These are phyloP conservation scores for Podarcis cretensis DNA, from an alignment of 2,113 vertebrate species.

Conservation along the genomic window DNA sequence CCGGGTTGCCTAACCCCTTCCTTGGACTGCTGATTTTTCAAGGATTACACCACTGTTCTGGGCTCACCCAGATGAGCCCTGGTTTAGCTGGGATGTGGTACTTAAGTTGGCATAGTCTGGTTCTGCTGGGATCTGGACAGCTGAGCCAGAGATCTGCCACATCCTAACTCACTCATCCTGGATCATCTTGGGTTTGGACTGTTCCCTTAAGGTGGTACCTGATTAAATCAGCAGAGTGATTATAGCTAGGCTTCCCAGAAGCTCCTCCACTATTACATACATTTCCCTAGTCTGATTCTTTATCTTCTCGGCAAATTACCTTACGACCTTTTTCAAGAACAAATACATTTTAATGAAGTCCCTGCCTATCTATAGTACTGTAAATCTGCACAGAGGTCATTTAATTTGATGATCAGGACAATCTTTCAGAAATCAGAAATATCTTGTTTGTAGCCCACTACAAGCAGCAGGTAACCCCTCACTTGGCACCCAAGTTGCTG, in stretches of 20 bases:
- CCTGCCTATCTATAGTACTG: constrained; percentile 67
- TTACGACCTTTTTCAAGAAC: background rate
- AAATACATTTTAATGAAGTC: constrained; percentile 67
- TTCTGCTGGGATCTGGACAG: too few species aligned
- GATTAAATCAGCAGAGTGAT: background rate
- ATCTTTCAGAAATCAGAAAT: constrained; percentile 79
- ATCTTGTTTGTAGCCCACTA: constrained; percentile 74
- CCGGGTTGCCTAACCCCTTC: too few species aligned
- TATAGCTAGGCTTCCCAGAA: background rate
- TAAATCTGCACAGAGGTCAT: constrained; percentile 80
- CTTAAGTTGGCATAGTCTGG: too few species aligned
- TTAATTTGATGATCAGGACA: constrained; percentile 87
- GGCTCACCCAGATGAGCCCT: too few species aligned
- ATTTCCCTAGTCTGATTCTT: background rate
- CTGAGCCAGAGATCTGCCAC: too few species aligned
- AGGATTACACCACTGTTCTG: too few species aligned
- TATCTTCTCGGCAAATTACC: background rate
- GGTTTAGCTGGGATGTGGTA: too few species aligned
- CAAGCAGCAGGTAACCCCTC: constrained; percentile 79
- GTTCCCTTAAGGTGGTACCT: background rate
- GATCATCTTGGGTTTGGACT: too few species aligned
- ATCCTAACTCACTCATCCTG: too few species aligned
- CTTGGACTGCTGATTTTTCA: too few species aligned
- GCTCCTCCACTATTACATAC: background rate
- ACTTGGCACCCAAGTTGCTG: constrained; percentile 74